A percentile compares a stretch with the other conserved stretches of the same genome.
Evolutionary conservation across 2,113 vertebrate species (phyloP).

Genomic region (Parus major): DNA sequence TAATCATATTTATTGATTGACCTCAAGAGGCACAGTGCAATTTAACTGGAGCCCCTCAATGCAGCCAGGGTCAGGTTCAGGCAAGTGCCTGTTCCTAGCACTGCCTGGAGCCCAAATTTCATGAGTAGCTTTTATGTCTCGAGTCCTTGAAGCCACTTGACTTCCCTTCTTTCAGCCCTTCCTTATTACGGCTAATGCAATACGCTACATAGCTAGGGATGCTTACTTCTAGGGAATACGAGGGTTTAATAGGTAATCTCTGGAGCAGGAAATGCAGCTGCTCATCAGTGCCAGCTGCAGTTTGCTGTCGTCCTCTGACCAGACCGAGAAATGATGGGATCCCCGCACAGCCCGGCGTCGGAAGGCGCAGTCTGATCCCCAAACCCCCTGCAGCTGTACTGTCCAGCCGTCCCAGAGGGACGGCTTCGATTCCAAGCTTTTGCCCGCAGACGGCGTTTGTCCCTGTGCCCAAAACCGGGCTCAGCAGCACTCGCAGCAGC

Average conservation of each 20-base stretch:
- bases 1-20: slow-evolving; percentile 47
- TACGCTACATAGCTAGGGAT: neutral
- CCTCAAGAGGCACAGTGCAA: neutral
- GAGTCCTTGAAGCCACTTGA: neutral
- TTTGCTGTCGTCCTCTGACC: neutral
- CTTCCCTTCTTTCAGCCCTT: neutral
- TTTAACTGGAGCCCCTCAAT: slow-evolving; percentile 6
- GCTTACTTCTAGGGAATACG: neutral
- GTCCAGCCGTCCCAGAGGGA: no score
- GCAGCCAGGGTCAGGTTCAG: neutral
- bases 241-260: neutral
- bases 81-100: neutral
- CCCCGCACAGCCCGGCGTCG: fast-evolving
- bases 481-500: fast-evolving
- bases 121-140: neutral
- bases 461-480: neutral
- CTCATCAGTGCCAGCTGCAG: neutral
- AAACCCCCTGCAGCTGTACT: no score
- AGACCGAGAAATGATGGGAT: neutral
- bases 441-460: neutral
- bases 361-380: neutral
- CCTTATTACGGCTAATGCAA: neutral
- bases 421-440: neutral
- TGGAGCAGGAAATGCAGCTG: neutral
- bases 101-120: neutral